These are phyloP conservation scores for Allophyes oxyacanthae DNA, from an alignment of 2,888 invertebrate genomes.

Conservation along the genomic window DNA sequence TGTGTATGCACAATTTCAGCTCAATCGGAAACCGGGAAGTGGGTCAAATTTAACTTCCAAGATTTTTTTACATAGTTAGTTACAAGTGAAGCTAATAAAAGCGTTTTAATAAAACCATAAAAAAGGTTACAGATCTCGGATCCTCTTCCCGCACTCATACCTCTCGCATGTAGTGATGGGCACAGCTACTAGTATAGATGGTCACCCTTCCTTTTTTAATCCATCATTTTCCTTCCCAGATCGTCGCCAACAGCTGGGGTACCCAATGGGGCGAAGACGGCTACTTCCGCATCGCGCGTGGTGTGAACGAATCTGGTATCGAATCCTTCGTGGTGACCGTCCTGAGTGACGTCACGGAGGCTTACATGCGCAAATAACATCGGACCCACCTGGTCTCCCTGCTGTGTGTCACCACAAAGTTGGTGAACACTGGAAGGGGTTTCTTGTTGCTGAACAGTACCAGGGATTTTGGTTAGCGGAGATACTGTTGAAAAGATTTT, in stretches of 20 bases:
- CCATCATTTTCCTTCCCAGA: constrained; percentile 85
- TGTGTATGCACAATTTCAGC: no score
- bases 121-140: no score
- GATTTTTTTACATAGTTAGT: no score
- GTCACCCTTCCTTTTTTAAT: no score
- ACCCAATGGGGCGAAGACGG: constrained; percentile 97
- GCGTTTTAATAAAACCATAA: no score
- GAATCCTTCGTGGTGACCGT: constrained; percentile 96
- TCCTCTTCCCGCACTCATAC: no score
- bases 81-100: no score
- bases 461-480: constrained; percentile 70
- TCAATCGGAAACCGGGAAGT: no score
- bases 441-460: constrained; percentile 74
- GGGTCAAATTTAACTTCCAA: no score
- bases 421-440: constrained; percentile 70
- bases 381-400: constrained; percentile 71
- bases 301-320: constrained; percentile 96
- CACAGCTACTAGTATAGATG: no score
- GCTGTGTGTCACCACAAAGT: constrained; percentile 71
- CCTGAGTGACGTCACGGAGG: constrained; percentile 90
- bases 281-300: constrained; percentile 95
- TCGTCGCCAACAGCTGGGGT: constrained; percentile 98
- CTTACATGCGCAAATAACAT: constrained; percentile 78
- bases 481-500: constrained; percentile 21
- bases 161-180: no score